Evolutionary conservation across 2,888 invertebrate species (phyloP).

Genomic region (Trachelus troglodyta): DNA sequence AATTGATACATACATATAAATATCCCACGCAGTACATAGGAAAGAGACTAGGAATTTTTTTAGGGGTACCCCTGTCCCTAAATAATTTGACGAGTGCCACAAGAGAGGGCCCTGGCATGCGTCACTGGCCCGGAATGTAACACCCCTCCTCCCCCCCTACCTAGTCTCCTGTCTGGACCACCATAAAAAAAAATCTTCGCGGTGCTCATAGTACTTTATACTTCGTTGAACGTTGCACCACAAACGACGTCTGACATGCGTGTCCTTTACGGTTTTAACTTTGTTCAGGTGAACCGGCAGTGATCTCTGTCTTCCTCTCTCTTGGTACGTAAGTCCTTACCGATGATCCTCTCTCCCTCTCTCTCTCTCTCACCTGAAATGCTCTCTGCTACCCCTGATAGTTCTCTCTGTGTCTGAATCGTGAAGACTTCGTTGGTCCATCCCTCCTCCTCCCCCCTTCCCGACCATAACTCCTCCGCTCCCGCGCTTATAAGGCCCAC

Average conservation of each 20-base stretch:
- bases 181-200: slow-evolving; percentile 30
- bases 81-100: no score
- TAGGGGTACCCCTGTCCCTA: no score
- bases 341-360: background rate
- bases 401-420: no score
- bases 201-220: slow-evolving; percentile 21
- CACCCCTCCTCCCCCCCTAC: slow-evolving; percentile 35
- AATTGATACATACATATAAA: no score
- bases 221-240: background rate
- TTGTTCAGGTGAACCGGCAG: background rate
- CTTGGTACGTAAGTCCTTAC: background rate
- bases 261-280: slow-evolving; percentile 3
- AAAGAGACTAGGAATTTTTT: no score
- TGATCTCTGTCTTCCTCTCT: background rate
- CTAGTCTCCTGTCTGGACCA: slow-evolving; percentile 20
- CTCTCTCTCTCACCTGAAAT: background rate
- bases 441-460: no score
- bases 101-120: slow-evolving; percentile 25
- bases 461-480: no score
- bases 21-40: no score
- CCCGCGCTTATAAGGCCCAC: slow-evolving; percentile 5
- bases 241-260: slow-evolving; percentile 2
- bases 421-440: no score
- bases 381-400: no score
- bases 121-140: slow-evolving; percentile 60